Percentiles rank a stretch among this genome's conserved stretches.
These are phyloP conservation scores for Capitulum mitella DNA, from an alignment of 2,888 invertebrate genomes.

Conservation along the genomic window DNA sequence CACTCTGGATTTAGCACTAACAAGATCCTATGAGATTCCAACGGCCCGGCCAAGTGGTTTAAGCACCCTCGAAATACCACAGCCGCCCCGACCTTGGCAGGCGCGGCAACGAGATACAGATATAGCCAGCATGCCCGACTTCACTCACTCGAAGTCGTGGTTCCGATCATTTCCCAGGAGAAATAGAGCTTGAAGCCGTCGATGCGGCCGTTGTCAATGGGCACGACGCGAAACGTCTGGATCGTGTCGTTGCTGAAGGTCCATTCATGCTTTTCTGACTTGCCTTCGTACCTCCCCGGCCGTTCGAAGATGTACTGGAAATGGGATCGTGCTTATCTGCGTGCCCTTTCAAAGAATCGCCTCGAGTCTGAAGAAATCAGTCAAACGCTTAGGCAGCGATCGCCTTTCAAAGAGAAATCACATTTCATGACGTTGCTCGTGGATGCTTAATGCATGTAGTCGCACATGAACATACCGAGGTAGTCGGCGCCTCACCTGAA, in stretches of 20 bases:
- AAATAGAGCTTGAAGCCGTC: background rate
- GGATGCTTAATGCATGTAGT: background rate
- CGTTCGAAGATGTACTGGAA: conserved; percentile 15
- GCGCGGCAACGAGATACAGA: no score
- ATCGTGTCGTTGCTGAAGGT: background rate
- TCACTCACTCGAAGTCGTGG: background rate
- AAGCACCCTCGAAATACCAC: background rate
- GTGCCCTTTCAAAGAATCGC: background rate
- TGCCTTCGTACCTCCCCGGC: background rate
- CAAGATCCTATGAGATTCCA: background rate
- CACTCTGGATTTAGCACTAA: background rate
- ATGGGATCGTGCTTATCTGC: background rate
- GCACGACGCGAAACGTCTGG: background rate
- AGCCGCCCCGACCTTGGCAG: background rate
- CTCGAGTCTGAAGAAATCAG: background rate
- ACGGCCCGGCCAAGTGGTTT: background rate
- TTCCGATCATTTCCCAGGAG: background rate
- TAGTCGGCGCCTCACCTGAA: conserved; percentile 33
- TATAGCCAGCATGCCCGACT: no score
- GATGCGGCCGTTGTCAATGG: background rate
- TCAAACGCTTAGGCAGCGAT: background rate
- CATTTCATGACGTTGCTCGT: background rate
- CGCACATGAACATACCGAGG: background rate
- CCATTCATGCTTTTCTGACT: conserved; percentile 5
- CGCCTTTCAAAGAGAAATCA: background rate